These are phyloP conservation scores for Talpa occidentalis DNA, from an alignment of 2,113 vertebrate species.

Conservation along the genomic window DNA sequence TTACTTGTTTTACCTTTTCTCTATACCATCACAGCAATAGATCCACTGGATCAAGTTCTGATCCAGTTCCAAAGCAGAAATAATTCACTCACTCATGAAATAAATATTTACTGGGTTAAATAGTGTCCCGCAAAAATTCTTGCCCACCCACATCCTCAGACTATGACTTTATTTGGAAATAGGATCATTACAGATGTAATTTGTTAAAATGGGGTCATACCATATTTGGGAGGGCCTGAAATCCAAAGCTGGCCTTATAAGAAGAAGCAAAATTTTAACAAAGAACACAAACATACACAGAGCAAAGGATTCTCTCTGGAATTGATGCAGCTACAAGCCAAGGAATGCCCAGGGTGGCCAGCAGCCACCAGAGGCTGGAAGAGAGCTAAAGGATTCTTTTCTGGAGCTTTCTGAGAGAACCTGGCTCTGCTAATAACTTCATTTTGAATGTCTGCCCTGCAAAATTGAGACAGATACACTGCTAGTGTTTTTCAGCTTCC, in stretches of 20 bases:
- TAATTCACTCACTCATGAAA: background rate
- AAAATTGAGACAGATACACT: background rate
- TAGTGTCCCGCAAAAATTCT: background rate
- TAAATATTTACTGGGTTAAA: background rate
- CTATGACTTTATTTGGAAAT: background rate
- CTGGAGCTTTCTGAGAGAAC: background rate
- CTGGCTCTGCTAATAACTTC: background rate
- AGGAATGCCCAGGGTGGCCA: background rate
- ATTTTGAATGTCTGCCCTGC: background rate
- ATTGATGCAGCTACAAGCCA: background rate
- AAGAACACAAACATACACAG: background rate
- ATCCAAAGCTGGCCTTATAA: background rate
- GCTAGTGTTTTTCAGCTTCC: background rate
- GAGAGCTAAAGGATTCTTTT: background rate
- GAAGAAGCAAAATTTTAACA: background rate
- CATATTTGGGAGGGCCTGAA: background rate
- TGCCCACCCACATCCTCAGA: background rate
- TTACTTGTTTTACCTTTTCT: background rate
- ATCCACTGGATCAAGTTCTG: too few species aligned
- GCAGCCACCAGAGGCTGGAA: background rate
- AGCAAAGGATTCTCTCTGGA: background rate
- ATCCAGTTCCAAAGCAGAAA: background rate
- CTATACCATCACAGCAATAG: too few species aligned
- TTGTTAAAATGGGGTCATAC: background rate
- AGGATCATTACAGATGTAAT: background rate